Conservation (phyloP, 2,888 invertebrate genomes). For the Heliconius erato region DNA sequence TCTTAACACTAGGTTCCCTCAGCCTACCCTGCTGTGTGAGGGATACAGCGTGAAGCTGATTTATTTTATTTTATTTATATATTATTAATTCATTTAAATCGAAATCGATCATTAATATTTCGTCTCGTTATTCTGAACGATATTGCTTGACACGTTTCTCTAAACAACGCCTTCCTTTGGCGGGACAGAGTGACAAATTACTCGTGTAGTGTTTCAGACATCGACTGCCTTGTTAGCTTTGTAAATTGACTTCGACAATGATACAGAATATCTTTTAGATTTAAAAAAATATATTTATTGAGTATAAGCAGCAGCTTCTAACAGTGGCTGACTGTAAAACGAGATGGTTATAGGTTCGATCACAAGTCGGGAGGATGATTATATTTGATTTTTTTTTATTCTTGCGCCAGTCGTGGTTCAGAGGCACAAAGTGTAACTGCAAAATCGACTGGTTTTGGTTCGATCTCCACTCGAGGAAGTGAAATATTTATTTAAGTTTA, state of each 20-base stretch:
- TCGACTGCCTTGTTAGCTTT: slow-evolving; percentile 24
- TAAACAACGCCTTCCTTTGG: slow-evolving; percentile 19
- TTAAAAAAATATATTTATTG: background rate
- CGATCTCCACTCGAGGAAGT: too few species aligned
- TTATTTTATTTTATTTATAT: too few species aligned
- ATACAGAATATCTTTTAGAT: slow-evolving; percentile 2
- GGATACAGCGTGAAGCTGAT: too few species aligned
- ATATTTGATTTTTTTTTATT: background rate
- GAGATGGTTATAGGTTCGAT: background rate
- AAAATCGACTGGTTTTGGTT: too few species aligned
- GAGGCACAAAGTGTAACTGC: too few species aligned
- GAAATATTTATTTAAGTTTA: too few species aligned
- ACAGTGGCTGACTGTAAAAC: too few species aligned
- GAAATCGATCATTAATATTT: background rate
- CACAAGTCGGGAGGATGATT: background rate
- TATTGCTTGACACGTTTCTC: background rate
- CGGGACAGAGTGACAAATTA: slow-evolving; percentile 26
- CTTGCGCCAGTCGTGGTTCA: too few species aligned
- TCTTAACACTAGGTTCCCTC: too few species aligned
- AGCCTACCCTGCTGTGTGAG: too few species aligned
- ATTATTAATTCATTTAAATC: background rate
- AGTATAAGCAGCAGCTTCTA: background rate
- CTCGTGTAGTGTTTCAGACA: slow-evolving; percentile 26
- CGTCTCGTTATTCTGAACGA: background rate
- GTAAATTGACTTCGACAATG: slow-evolving; percentile 18